phyloP scores from a whole-genome alignment of 2,888 invertebrate genomes.

The Hirtodrosophila alboralis region DNA sequence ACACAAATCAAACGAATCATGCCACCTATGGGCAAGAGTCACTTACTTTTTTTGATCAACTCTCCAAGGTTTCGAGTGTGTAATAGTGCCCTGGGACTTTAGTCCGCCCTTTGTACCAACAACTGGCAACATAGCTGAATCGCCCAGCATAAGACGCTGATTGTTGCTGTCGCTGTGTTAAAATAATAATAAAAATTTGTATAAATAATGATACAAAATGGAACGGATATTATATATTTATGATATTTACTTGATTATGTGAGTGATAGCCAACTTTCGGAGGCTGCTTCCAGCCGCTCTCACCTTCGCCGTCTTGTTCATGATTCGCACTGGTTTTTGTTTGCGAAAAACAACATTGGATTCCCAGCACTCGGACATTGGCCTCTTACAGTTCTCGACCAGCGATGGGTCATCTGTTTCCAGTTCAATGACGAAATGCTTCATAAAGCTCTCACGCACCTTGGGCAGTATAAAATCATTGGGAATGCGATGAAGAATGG shows the following conservation, averaged over 20 bases:
- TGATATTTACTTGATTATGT: conserved; percentile 92
- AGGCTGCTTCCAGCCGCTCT: conserved; percentile 91
- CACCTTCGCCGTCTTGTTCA: conserved; percentile 92
- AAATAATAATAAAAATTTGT: not conserved
- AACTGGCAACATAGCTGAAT: conserved; percentile 96
- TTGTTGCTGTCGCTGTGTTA: conserved; percentile 93
- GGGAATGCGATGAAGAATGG: conserved; percentile 95
- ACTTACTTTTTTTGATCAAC: conserved; percentile 94
- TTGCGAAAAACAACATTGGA: conserved; percentile 92
- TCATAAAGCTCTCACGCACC: conserved; percentile 99
- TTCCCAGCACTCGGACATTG: conserved; percentile 87
- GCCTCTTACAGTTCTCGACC: conserved; percentile 82
- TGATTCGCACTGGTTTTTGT: conserved; percentile 91
- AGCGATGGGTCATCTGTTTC: conserved; percentile 90
- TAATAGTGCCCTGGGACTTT: conserved; percentile 94
- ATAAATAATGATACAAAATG: no score
- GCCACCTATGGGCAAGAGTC: conserved; percentile 29
- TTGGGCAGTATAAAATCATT: conserved; percentile 95
- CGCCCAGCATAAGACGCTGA: conserved; percentile 95
- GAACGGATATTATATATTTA: no score
- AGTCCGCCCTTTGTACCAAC: conserved; percentile 90
- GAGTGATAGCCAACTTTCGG: conserved; percentile 91
- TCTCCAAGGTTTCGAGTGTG: conserved; percentile 93
- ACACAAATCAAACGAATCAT: conserved; percentile 69
- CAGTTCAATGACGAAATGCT: conserved; percentile 96